Base-by-base conservation (phyloP, 2,113 vertebrate species). In the Calyptomena viridis region DNA sequence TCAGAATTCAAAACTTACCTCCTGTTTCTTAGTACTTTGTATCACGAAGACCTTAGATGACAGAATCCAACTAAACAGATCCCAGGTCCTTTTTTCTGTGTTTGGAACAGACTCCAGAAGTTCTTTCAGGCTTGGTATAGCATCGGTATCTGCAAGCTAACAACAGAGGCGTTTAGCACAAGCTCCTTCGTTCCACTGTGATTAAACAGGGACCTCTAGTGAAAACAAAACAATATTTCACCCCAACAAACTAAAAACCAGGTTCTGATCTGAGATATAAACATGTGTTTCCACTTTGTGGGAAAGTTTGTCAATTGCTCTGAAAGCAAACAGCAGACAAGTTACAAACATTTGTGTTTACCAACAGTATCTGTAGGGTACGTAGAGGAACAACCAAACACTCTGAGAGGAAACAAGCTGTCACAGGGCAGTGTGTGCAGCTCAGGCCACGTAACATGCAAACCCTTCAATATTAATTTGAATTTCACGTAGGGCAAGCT, bases 51-150 rank as follows among this genome's bases (percentile, higher is more conserved):
- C 97, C 95, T 99, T 99, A 39, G 99, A 99, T 15, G 99, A 99
- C 10, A 99, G 98, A 91, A 99, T 98, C 99, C 99, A 99, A 96
- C 97, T 98, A 49, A 98, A 91, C 31, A 99, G 98, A 78, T 99
- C 98, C 98, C 99, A 97, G 44, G 97, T 97, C 93, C 97, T 97
- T 82, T 97, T 95, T 81, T 98, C 98, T 39, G 97, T 94, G 82
- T 97, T 97, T 59, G 96, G 96, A 52, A 95, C 97, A 33, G 98
- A 97, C 30, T 98, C 97, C 44, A 99, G 98, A 74, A 99, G 85
- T 58, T 99, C 98, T 42, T 98, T 98, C 66, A 99, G 95, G 78
- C 98, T 98, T 37, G 99, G 99, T 47, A 99, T 96, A 16, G 97
- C 97, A 4, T 97, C 98, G 64, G 98, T 98, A 93, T 99, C 99